A percentile compares a stretch with the other conserved stretches of the same genome.
These are phyloP conservation scores for Huso huso DNA, from an alignment of 2,797 vertebrate genomes.

Conservation along the genomic window DNA sequence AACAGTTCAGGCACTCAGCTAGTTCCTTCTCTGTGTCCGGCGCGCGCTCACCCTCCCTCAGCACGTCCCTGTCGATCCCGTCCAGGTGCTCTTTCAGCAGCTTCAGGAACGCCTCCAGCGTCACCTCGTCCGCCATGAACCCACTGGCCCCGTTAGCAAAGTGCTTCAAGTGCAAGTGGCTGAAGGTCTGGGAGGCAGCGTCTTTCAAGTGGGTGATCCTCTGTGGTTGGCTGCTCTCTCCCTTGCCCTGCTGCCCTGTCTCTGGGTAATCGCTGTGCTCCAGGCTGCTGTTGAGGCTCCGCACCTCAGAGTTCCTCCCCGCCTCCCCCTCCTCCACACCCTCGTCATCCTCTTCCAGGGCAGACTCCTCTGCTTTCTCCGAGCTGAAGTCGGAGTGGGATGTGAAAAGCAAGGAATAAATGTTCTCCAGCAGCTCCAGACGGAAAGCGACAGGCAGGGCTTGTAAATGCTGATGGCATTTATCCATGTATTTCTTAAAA, in stretches of 20 bases:
- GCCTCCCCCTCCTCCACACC: constrained; percentile 29
- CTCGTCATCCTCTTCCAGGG: constrained; percentile 41
- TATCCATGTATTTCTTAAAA: constrained; percentile 73
- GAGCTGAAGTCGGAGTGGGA: constrained; percentile 67
- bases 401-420: constrained; percentile 90
- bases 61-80: constrained; percentile 49
- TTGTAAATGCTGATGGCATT: constrained; percentile 80
- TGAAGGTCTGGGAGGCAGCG: constrained; percentile 7
- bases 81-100: constrained; percentile 78
- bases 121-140: constrained; percentile 71
- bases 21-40: constrained; percentile 50
- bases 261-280: background rate
- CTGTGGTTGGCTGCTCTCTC: too few species aligned
- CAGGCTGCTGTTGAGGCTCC: constrained; percentile 13
- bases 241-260: too few species aligned
- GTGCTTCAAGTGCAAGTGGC: constrained; percentile 66
- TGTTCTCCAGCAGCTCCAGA: constrained; percentile 91
- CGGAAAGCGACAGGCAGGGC: constrained; percentile 72
- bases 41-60: constrained; percentile 42
- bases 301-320: background rate
- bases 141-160: constrained; percentile 61
- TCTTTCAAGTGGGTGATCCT: too few species aligned
- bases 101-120: constrained; percentile 75
- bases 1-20: constrained; percentile 63
- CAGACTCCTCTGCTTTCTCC: background rate